These are phyloP conservation scores for Acanthacorydalis orientalis DNA, from an alignment of 2,888 invertebrate species.

Conservation along the genomic window DNA sequence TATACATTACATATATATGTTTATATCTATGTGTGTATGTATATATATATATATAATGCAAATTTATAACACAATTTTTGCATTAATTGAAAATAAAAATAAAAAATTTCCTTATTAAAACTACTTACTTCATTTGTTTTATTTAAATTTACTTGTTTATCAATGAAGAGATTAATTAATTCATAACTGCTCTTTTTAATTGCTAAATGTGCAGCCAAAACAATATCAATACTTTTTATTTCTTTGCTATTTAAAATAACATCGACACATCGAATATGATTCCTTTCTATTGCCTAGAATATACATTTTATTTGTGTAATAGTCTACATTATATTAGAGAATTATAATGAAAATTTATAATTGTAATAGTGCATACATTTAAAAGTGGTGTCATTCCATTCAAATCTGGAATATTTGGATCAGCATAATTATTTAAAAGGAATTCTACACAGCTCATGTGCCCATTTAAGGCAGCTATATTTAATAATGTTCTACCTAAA, in stretches of 20 bases:
- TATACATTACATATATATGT: neutral
- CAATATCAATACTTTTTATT: neutral
- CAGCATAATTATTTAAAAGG: neutral
- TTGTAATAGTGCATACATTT: neutral
- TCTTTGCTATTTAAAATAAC: neutral
- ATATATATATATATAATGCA: neutral
- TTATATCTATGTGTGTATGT: neutral
- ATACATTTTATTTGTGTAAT: no score
- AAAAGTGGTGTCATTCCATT: constrained; percentile 1
- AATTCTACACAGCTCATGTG: neutral
- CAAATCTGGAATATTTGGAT: neutral
- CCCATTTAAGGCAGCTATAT: neutral
- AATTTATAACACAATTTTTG: neutral
- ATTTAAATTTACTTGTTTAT: neutral
- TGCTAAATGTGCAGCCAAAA: neutral
- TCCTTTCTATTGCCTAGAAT: neutral
- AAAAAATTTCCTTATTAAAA: neutral
- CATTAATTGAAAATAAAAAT: neutral
- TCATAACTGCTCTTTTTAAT: neutral
- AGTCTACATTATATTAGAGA: no score
- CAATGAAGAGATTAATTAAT: neutral
- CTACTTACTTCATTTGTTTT: neutral
- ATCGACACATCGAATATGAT: neutral
- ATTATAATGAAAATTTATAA: no score
- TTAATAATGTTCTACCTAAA: neutral